Conservation (phyloP, 2,113 vertebrate genomes). For the Arothron firmamentum region DNA sequence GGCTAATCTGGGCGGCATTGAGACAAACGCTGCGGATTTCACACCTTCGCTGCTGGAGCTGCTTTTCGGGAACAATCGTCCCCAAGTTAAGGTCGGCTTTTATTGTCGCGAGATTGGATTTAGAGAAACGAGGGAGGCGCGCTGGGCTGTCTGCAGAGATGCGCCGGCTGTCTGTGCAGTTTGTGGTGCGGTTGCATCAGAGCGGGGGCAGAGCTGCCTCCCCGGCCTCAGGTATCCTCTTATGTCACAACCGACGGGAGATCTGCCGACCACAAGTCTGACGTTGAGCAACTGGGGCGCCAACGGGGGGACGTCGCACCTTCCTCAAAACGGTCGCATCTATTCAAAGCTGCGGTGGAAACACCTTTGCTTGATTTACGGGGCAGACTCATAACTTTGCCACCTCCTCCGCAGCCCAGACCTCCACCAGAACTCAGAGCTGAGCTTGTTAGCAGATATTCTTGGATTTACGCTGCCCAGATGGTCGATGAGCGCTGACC, state of each 20-base stretch:
- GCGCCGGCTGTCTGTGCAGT: conserved; percentile 20
- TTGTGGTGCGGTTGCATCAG: conserved; percentile 48
- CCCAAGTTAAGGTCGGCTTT: not conserved
- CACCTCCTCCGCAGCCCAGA: no score
- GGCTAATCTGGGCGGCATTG: not conserved
- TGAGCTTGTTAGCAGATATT: no score
- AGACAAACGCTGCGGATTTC: not conserved
- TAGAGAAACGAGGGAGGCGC: not conserved
- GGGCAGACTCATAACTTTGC: conserved; percentile 28
- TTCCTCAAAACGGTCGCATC: conserved; percentile 32
- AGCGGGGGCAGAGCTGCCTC: conserved; percentile 3
- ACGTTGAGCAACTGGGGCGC: not conserved
- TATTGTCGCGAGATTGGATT: not conserved
- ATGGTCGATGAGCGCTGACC: no score
- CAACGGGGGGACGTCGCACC: not conserved
- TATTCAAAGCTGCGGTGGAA: conserved; percentile 52
- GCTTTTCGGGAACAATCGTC: not conserved
- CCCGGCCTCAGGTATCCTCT: conserved; percentile 47
- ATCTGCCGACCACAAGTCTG: conserved; percentile 43
- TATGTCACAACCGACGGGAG: conserved; percentile 49
- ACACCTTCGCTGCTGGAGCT: not conserved
- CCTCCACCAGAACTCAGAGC: no score
- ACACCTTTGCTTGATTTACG: conserved; percentile 30
- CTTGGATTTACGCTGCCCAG: no score
- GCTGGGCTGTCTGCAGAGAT: not conserved